A percentile compares a stretch with the other conserved stretches of the same genome.
Conservation (phyloP, 2,888 invertebrate genomes). For the Eurois occulta region DNA sequence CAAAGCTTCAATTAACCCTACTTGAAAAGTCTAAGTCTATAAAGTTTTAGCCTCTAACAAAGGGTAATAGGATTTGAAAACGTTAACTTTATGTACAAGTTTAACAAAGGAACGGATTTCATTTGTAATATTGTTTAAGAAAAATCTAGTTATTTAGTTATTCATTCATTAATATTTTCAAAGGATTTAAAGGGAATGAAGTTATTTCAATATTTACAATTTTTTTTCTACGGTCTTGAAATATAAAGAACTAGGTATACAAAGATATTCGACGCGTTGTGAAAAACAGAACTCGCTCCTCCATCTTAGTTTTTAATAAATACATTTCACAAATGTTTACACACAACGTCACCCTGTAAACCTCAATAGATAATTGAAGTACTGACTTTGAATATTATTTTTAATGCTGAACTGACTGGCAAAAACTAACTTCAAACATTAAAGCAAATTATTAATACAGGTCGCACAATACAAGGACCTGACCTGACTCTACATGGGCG, state of each 20-base stretch:
- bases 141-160: slow-evolving; percentile 36
- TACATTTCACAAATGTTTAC: not conserved
- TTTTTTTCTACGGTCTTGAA: not conserved
- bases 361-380: not conserved
- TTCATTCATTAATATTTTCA: slow-evolving; percentile 20
- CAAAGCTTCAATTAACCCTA: slow-evolving; percentile 49
- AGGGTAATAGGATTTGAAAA: slow-evolving; percentile 56
- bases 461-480: slow-evolving; percentile 14
- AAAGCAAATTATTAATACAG: not conserved
- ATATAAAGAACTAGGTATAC: not conserved
- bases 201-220: not conserved
- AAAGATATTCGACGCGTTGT: not conserved
- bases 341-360: not conserved
- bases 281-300: not conserved
- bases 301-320: not conserved
- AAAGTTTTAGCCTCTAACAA: slow-evolving; percentile 55
- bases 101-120: slow-evolving; percentile 40
- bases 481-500: slow-evolving; percentile 22
- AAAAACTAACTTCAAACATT: slow-evolving; percentile 9
- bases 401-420: not conserved
- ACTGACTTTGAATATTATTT: not conserved
- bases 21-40: slow-evolving; percentile 41
- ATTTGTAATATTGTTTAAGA: slow-evolving; percentile 41
- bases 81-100: slow-evolving; percentile 57
- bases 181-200: slow-evolving; percentile 8